A percentile compares a stretch with the other conserved stretches of the same genome.
Conservation (phyloP, 2,888 invertebrate genomes). For the Meghimatium bilineatum region DNA sequence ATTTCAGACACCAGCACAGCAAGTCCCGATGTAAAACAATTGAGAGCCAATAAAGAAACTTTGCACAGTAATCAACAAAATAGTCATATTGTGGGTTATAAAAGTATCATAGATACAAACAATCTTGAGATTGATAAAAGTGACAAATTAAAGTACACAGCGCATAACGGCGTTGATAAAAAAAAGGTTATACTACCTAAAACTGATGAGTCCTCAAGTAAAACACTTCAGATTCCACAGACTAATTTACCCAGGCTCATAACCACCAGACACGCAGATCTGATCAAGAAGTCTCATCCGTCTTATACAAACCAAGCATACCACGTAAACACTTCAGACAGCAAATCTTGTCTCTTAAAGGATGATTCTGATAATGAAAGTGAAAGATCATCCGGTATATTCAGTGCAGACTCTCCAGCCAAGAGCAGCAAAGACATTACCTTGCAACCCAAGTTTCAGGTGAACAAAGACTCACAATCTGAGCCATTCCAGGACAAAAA, state of each 20-base stretch:
- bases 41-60: background rate
- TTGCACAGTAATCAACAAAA: background rate
- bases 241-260: background rate
- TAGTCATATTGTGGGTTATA: background rate
- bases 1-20: conserved; percentile 1
- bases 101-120: background rate
- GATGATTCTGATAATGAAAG: conserved; percentile 10
- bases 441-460: background rate
- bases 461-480: conserved; percentile 35
- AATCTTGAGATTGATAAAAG: background rate
- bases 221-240: conserved; percentile 9
- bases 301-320: background rate
- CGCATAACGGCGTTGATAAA: background rate
- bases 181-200: no score
- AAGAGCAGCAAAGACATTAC: conserved; percentile 10
- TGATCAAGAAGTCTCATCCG: background rate
- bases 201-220: background rate
- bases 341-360: background rate
- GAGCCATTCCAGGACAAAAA: conserved; percentile 7
- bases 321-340: background rate
- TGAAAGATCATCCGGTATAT: conserved; percentile 39
- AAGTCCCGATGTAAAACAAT: background rate
- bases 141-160: background rate
- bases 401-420: conserved; percentile 35
- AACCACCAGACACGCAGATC: background rate